Evolutionary conservation across 2,888 invertebrate species (phyloP).

Genomic region (Scaptomyza flava): DNA sequence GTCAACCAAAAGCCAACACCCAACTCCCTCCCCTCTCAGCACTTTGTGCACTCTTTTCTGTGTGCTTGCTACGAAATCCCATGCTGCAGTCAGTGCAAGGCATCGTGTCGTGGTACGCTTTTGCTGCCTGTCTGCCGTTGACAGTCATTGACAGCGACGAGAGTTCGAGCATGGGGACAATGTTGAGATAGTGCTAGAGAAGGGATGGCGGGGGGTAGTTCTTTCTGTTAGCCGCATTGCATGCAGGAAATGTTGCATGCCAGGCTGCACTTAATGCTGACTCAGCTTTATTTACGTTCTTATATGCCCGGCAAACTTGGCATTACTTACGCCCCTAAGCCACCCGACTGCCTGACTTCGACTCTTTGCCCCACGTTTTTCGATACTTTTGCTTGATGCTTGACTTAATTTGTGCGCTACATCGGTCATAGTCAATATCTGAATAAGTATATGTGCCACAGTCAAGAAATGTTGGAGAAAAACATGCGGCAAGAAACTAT

Average conservation of each 20-base stretch:
- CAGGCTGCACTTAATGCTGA: constrained; percentile 72
- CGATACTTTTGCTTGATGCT: constrained; percentile 29
- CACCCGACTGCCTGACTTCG: too few relatives aligned
- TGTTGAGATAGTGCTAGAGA: not conserved
- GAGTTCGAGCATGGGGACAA: constrained; percentile 9
- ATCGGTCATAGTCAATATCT: constrained; percentile 25
- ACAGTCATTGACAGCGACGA: constrained; percentile 72
- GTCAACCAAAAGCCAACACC: constrained; percentile 24
- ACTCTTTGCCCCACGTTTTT: constrained; percentile 33
- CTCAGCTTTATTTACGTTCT: constrained; percentile 66
- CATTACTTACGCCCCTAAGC: not conserved
- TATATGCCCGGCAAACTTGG: constrained; percentile 56
- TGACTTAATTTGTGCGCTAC: constrained; percentile 45
- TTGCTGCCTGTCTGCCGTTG: constrained; percentile 65
- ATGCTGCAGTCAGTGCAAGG: constrained; percentile 39
- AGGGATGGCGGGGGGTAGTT: not conserved
- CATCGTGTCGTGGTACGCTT: constrained; percentile 58
- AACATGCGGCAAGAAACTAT: too few relatives aligned
- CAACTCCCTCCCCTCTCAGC: not conserved
- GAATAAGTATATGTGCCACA: not conserved
- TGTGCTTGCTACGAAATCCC: constrained; percentile 4
- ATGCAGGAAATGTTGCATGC: constrained; percentile 72
- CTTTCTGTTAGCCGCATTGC: constrained; percentile 45
- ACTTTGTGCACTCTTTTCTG: too few relatives aligned
- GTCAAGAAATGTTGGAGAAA: too few relatives aligned